phyloP scores from a whole-genome alignment of 2,888 invertebrate genomes.

The Noctua comes region DNA sequence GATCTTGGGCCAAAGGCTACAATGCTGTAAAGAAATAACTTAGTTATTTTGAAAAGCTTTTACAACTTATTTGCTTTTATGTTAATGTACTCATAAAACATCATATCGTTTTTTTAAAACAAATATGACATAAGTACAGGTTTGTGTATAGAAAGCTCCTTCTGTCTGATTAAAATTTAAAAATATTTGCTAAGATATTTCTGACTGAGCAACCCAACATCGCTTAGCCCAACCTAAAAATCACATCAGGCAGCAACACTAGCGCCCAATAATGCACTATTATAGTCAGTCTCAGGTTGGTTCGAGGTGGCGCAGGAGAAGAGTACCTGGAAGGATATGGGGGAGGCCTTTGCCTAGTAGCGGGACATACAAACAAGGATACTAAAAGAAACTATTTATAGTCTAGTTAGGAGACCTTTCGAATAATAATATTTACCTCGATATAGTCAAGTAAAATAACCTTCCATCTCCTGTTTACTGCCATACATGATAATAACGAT shows the following conservation, averaged over 20 bases:
- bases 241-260: neutral
- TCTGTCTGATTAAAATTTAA: neutral
- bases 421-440: slow-evolving; percentile 64
- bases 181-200: neutral
- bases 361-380: neutral
- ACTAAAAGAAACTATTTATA: neutral
- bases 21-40: slow-evolving; percentile 33
- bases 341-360: neutral
- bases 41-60: neutral
- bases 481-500: slow-evolving; percentile 71
- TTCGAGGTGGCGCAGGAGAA: neutral
- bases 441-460: slow-evolving; percentile 67
- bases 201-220: neutral
- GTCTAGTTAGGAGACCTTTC: neutral
- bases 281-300: neutral
- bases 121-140: neutral
- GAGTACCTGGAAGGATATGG: neutral
- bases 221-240: neutral
- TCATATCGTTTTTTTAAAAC: neutral
- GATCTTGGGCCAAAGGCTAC: slow-evolving; percentile 61
- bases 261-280: neutral
- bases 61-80: neutral
- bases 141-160: neutral
- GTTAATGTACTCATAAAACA: neutral
- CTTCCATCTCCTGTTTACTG: slow-evolving; percentile 74